Percentiles rank a stretch among this genome's conserved stretches.
These are phyloP conservation scores for Nymphalis c-album DNA, from an alignment of 2,888 invertebrate species.

Conservation along the genomic window DNA sequence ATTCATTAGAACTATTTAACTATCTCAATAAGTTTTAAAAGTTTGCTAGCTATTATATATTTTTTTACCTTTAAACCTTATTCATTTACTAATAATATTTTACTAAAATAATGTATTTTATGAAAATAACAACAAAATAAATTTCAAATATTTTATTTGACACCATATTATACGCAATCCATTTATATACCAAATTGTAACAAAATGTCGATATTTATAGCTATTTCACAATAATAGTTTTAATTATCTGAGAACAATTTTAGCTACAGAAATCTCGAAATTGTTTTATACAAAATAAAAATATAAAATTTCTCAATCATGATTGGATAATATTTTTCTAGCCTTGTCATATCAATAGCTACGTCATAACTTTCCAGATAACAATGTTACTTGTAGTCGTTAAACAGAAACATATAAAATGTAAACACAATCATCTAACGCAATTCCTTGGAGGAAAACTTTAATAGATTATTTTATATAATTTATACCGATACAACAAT, in stretches of 20 bases:
- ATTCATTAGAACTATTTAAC: too few species aligned
- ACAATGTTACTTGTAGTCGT: not conserved
- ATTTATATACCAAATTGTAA: slow-evolving; percentile 78
- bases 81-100: too few species aligned
- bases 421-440: slow-evolving; percentile 13
- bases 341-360: not conserved
- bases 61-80: too few species aligned
- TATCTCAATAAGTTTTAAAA: too few species aligned
- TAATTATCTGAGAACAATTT: slow-evolving; percentile 25
- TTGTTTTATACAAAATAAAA: not conserved
- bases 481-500: slow-evolving; percentile 13
- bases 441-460: slow-evolving; percentile 33
- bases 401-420: not conserved
- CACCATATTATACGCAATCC: slow-evolving; percentile 76
- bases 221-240: slow-evolving; percentile 18
- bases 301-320: slow-evolving; percentile 11
- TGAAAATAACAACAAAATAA: slow-evolving; percentile 5
- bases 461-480: slow-evolving; percentile 16
- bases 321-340: slow-evolving; percentile 10
- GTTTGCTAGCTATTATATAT: too few species aligned
- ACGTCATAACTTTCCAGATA: not conserved
- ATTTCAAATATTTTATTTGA: slow-evolving; percentile 65
- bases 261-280: slow-evolving; percentile 1
- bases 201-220: slow-evolving; percentile 66
- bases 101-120: too few species aligned